These are phyloP conservation scores for Aleiodes sp. DNA, from an alignment of 1,140 invertebrate species.

Conservation along the genomic window DNA sequence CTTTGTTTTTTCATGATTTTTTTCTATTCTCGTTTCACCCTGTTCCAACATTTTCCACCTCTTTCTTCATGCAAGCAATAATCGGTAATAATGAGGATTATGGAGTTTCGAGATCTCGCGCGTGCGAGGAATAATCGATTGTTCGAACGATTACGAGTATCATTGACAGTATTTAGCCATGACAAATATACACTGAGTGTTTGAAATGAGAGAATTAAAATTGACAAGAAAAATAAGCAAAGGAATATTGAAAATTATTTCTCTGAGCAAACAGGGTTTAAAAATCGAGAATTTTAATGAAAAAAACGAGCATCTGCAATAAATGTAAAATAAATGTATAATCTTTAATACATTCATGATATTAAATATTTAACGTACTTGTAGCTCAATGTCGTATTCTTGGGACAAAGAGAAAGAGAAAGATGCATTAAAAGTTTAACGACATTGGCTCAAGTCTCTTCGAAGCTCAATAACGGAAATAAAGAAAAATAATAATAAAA, in stretches of 20 bases:
- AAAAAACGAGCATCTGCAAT: constrained; percentile 53
- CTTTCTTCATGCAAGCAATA: neutral
- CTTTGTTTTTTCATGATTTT: neutral
- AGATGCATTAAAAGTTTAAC: constrained; percentile 27
- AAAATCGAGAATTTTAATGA: too few species aligned
- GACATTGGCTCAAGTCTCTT: constrained; percentile 36
- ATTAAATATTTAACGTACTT: constrained; percentile 39
- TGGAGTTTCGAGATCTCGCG: neutral
- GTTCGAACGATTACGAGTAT: neutral
- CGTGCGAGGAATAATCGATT: neutral
- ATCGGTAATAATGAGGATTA: constrained; percentile 1
- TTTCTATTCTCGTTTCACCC: too few species aligned
- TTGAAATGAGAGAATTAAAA: neutral
- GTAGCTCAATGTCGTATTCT: constrained; percentile 40
- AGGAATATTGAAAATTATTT: neutral
- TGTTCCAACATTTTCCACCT: neutral
- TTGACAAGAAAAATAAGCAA: neutral
- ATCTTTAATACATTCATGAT: constrained; percentile 44
- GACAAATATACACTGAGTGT: neutral
- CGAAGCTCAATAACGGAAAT: constrained; percentile 47
- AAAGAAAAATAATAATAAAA: constrained; percentile 20
- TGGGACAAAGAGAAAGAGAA: constrained; percentile 10
- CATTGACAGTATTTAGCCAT: neutral
- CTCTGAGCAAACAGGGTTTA: constrained; percentile 49
- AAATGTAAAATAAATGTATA: constrained; percentile 63